Percentiles rank a stretch among this genome's conserved stretches.
Evolutionary conservation across 2,797 vertebrate species (phyloP).

Genomic region (Lepus townsendii): DNA sequence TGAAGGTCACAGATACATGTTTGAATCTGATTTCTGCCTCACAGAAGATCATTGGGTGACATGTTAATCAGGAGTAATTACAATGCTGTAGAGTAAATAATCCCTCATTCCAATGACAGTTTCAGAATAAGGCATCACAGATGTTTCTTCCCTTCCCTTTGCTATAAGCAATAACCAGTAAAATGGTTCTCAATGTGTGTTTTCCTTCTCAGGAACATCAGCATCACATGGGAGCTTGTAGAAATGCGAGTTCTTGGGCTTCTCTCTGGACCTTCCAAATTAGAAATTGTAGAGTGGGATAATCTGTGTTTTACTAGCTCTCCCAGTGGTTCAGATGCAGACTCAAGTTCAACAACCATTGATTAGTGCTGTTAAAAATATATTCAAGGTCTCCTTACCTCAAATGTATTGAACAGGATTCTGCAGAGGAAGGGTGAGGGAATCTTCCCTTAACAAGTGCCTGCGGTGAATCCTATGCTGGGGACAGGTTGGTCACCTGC

Average conservation of each 20-base stretch:
- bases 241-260: not conserved
- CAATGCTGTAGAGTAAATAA: not conserved
- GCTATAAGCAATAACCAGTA: not conserved
- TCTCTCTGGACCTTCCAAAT: not conserved
- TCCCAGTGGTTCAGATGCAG: not conserved
- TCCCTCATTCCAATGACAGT: not conserved
- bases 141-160: not conserved
- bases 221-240: not conserved
- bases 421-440: not conserved
- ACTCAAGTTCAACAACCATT: not conserved
- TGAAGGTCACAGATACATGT: not conserved
- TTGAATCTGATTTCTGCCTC: constrained; percentile 21
- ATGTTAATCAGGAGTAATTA: not conserved
- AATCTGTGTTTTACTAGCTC: not conserved
- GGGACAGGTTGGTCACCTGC: not conserved
- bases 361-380: not conserved
- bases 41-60: not conserved
- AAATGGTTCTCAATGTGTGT: not conserved
- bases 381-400: not conserved
- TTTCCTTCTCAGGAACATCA: not conserved
- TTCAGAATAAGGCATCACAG: constrained; percentile 31
- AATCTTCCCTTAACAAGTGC: not conserved
- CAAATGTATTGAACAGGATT: not conserved
- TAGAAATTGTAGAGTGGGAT: not conserved
- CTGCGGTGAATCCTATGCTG: not conserved